Conservation (phyloP, 2,888 invertebrate species). For the Nymphalis c-album region DNA sequence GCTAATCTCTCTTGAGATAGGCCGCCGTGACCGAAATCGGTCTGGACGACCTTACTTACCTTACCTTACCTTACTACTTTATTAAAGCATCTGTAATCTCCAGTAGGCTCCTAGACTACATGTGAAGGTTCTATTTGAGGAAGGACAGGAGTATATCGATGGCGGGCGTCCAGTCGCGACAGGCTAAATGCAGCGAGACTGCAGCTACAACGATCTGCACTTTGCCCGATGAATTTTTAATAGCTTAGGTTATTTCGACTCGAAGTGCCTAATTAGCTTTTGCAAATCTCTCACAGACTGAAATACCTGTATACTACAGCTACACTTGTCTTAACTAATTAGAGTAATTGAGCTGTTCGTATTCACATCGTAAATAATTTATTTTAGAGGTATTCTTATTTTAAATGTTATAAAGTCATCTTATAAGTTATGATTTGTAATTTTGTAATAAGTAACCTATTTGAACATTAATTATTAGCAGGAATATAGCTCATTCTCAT, state of each 20-base stretch:
- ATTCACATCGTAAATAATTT: no score
- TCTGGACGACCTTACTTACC: no score
- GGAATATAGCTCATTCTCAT: no score
- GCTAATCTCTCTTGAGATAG: no score
- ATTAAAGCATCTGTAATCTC: no score
- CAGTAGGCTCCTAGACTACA: slow-evolving; percentile 44
- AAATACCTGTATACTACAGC: slow-evolving; percentile 1
- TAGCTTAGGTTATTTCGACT: slow-evolving; percentile 62
- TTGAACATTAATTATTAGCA: no score
- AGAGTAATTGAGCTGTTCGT: background rate
- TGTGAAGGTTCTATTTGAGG: slow-evolving; percentile 59
- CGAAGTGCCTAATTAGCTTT: slow-evolving; percentile 64
- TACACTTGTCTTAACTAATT: background rate
- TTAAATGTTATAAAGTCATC: no score
- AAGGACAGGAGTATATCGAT: slow-evolving; percentile 46
- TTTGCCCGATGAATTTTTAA: slow-evolving; percentile 74
- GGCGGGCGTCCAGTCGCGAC: slow-evolving; percentile 57
- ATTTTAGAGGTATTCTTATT: no score
- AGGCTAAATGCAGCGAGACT: slow-evolving; percentile 66
- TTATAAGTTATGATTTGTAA: no score
- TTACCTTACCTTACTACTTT: no score
- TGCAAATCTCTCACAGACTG: slow-evolving; percentile 32
- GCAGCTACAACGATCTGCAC: slow-evolving; percentile 76
- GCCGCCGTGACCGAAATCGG: no score
- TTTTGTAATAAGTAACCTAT: no score